Evolutionary conservation across 2,113 vertebrate species (phyloP), one percentile per base, ranked within the genome.

Genomic region (Pundamilia nyererei): DNA sequence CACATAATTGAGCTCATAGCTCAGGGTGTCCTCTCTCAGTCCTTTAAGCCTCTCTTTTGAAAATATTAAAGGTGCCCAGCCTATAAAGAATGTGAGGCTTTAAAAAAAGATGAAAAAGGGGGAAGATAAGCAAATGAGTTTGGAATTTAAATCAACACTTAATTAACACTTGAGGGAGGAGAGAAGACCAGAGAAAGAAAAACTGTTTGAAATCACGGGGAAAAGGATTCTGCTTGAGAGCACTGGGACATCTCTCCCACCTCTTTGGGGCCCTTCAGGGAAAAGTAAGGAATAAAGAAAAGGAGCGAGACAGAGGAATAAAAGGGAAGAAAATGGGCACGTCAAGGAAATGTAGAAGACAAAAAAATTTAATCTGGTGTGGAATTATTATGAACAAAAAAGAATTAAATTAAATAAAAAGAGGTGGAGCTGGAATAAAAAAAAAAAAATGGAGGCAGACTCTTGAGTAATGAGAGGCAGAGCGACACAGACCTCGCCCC

Each of bases 401-500:
- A 62, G 1, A 62, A 33, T 33, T 17, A 31, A 62, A 33, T 62
- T 6, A 19, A 62, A 33, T 9, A 56, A 29, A 31, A 17, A 9
- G 65, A n/a, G 58, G 58, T 11, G 58, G 58, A 35, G 26, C 14
- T 54, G 14, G n/a, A 5, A 9, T 82, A 12, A 35, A 35, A 1
- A 19, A 10, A 51, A 6, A 54, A 6, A 62, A 2, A 38, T 17
- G 13, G 38, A 72, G 86, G 79, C 80, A 89, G 86, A 87, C 79
- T 82, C 24, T 90, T n/a, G 90, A 93, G 90, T 93, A 91, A 94
- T 83, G 84, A 80, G 86, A 95, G 87, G 84, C 93, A 90, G 79
- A 72, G 85, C 8, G 65, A 92, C 89, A 90, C 83, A 92, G 91
- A 94, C 96, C 95, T 95, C 92, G 84, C 91, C 95, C 90, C 81